Evolutionary conservation across 2,113 vertebrate genomes (phyloP).

Genomic region (Seriola aureovittata): DNA sequence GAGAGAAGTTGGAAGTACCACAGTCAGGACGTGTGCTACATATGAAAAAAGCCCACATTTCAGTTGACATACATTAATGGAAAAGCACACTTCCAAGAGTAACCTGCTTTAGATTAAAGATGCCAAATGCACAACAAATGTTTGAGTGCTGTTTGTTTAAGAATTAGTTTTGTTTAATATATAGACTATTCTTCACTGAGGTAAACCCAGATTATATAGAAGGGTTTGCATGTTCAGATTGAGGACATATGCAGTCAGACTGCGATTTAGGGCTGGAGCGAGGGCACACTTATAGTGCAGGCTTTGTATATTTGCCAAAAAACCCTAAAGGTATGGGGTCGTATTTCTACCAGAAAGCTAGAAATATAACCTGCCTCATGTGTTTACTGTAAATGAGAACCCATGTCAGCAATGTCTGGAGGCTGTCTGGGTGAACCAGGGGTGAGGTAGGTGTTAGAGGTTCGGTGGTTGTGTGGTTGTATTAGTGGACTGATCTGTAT

Average conservation of each 20-base stretch:
- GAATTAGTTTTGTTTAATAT: conserved; percentile 13
- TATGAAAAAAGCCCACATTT: neutral
- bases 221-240: conserved; percentile 24
- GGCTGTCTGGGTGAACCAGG: conserved; percentile 59
- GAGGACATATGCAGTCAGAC: conserved; percentile 27
- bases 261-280: neutral
- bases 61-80: neutral
- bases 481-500: conserved; percentile 40
- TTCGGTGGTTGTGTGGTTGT: conserved; percentile 13
- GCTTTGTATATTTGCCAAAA: conserved; percentile 61
- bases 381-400: conserved; percentile 64
- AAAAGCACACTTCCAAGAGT: neutral
- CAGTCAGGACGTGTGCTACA: neutral
- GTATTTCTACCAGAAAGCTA: conserved; percentile 56
- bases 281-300: conserved; percentile 31
- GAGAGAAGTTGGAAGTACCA: neutral
- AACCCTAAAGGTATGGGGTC: conserved; percentile 42
- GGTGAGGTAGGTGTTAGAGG: conserved; percentile 49
- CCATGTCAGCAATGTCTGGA: conserved; percentile 60
- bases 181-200: neutral
- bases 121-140: conserved; percentile 13
- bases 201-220: conserved; percentile 14
- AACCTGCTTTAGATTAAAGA: conserved; percentile 13
- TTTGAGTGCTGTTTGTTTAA: conserved; percentile 1
- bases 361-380: conserved; percentile 62